Conservation (phyloP, 2,888 invertebrate species). For the Diarsia brunnea region DNA sequence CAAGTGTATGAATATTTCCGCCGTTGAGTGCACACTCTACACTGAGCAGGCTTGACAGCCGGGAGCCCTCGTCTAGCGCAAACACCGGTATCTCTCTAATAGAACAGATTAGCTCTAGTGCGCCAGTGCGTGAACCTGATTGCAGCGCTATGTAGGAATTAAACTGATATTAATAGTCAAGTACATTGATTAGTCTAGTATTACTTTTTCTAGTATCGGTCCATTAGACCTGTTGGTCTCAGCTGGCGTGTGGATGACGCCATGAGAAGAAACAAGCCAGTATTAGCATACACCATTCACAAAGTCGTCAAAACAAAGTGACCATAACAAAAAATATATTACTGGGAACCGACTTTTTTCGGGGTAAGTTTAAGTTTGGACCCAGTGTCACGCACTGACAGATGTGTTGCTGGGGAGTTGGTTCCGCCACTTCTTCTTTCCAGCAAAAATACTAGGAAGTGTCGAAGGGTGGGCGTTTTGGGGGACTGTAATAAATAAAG, state of each 20-base stretch:
- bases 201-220: neutral
- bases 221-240: neutral
- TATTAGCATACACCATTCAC: no score
- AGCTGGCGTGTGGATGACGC: neutral
- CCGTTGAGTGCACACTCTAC: neutral
- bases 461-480: no score
- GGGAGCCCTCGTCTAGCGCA: constrained; percentile 10
- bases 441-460: no score
- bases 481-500: no score
- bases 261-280: neutral
- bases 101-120: constrained; percentile 36
- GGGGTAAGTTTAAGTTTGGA: no score
- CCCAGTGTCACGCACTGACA: neutral
- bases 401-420: no score
- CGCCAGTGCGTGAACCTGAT: constrained; percentile 35
- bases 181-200: neutral
- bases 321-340: neutral
- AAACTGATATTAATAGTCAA: constrained; percentile 4
- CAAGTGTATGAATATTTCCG: neutral
- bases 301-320: no score
- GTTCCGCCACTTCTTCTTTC: no score
- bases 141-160: neutral
- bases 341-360: no score
- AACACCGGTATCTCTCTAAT: constrained; percentile 43
- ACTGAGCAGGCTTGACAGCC: neutral